Evolutionary conservation across 2,797 vertebrate genomes (phyloP).

Genomic region (Enteromius paludinosus): DNA sequence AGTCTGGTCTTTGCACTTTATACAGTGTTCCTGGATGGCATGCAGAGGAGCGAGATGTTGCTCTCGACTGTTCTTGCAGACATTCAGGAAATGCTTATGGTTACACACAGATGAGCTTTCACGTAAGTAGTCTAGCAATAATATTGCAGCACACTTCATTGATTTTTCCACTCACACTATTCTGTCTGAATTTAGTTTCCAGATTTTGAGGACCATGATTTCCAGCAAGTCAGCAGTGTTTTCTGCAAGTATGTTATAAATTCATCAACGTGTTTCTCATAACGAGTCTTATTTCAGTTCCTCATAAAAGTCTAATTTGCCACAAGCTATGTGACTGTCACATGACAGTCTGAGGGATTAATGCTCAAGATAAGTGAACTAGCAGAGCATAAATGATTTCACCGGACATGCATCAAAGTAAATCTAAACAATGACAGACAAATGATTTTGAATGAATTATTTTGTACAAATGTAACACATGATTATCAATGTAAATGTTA

Average conservation of each 20-base stretch:
- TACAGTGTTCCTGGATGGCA: constrained; percentile 41
- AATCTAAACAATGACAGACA: neutral
- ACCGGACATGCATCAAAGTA: neutral
- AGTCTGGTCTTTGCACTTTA: constrained; percentile 13
- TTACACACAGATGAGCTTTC: neutral
- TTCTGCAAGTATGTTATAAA: neutral
- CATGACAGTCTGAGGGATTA: neutral
- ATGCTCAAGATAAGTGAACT: neutral
- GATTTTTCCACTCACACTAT: neutral
- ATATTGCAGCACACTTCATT: neutral
- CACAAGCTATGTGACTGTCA: neutral
- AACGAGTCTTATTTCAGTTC: neutral
- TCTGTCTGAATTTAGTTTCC: neutral
- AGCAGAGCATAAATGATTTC: neutral
- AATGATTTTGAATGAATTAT: neutral
- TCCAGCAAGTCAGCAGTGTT: neutral
- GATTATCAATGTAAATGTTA: neutral
- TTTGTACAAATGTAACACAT: neutral
- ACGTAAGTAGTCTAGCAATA: neutral
- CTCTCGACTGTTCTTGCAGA: constrained; percentile 29
- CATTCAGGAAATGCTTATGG: constrained; percentile 24
- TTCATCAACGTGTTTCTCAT: neutral
- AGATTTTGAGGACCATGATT: neutral
- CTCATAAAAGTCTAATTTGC: neutral
- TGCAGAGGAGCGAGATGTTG: constrained; percentile 8